phyloP scores from a whole-genome alignment of 2,797 vertebrate species.

The Bradypus variegatus region DNA sequence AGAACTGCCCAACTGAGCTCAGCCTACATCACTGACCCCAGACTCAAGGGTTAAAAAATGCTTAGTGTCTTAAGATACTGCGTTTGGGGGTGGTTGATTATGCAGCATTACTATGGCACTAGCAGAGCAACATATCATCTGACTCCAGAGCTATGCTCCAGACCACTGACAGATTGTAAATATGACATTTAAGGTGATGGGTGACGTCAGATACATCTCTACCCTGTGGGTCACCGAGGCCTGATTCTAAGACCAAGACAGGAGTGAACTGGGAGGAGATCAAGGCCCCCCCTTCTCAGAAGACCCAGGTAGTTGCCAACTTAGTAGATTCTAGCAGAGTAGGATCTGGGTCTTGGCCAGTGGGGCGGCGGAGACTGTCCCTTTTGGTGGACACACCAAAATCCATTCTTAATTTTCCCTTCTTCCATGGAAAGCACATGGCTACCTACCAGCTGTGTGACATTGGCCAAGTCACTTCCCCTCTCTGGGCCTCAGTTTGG shows the following conservation, averaged over 20 bases:
- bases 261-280: background rate
- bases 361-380: background rate
- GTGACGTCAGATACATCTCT: background rate
- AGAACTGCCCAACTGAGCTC: background rate
- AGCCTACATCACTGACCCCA: background rate
- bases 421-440: background rate
- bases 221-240: background rate
- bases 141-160: background rate
- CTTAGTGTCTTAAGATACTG: background rate
- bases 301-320: background rate
- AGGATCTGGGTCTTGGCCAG: background rate
- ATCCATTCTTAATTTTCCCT: background rate
- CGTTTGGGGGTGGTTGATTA: background rate
- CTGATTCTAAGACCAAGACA: slow-evolving; percentile 15
- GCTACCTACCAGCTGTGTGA: slow-evolving; percentile 16
- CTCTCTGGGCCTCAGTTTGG: background rate
- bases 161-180: background rate
- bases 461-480: background rate
- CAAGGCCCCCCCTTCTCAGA: background rate
- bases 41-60: background rate
- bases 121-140: background rate
- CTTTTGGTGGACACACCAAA: background rate
- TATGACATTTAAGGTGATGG: background rate
- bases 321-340: background rate
- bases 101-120: background rate